Percentiles rank a stretch among this genome's conserved stretches.
phyloP scores from a whole-genome alignment of 2,888 invertebrate species.

The Eumerus sabulonum region DNA sequence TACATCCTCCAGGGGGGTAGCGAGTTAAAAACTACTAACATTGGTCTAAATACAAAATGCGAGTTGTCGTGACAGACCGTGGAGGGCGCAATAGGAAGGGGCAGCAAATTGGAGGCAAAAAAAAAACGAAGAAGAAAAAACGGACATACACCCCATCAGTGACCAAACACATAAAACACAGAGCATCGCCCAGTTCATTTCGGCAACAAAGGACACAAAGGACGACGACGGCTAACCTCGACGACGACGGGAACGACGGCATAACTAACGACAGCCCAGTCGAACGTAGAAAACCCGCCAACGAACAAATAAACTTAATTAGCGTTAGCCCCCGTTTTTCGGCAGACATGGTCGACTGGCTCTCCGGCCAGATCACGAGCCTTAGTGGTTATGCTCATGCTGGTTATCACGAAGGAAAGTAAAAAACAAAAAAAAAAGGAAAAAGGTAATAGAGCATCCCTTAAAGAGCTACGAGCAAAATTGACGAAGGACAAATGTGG shows the following conservation, averaged over 20 bases:
- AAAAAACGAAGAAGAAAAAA: constrained; percentile 1
- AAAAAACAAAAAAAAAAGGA: constrained; percentile 20
- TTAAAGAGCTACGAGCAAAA: too few species aligned
- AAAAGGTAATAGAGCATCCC: background rate
- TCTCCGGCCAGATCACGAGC: constrained; percentile 30
- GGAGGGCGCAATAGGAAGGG: too few species aligned
- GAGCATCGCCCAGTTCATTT: constrained; percentile 41
- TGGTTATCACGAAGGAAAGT: constrained; percentile 11
- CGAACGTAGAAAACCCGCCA: constrained; percentile 23
- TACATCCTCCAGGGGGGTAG: constrained; percentile 9
- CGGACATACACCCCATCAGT: background rate
- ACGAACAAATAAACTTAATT: constrained; percentile 66
- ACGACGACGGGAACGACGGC: constrained; percentile 1
- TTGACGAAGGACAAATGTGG: too few species aligned
- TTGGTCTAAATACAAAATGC: constrained; percentile 48
- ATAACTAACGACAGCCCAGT: too few species aligned
- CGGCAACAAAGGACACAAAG: constrained; percentile 31
- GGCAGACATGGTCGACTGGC: constrained; percentile 52
- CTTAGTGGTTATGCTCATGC: constrained; percentile 24
- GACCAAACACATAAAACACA: background rate
- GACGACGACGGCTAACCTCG: too few species aligned
- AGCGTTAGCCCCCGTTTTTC: constrained; percentile 64
- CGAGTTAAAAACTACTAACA: constrained; percentile 53
- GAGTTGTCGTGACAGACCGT: background rate
- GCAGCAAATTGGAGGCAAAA: background rate